Conservation (phyloP, 2,797 vertebrate genomes). For the Onychomys arenicola region DNA sequence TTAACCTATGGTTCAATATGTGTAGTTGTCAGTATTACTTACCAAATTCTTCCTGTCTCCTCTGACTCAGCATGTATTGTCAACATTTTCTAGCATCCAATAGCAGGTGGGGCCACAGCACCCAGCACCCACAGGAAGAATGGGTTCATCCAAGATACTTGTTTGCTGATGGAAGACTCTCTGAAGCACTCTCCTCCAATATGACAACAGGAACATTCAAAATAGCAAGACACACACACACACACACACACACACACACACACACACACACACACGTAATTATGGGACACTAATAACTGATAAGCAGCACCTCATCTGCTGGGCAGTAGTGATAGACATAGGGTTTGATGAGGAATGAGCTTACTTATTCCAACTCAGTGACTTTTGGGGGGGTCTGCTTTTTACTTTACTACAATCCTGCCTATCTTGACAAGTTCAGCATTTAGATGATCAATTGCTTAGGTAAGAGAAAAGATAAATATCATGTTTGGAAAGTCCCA, state of each 20-base stretch:
- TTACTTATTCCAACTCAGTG: background rate
- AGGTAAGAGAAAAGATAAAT: background rate
- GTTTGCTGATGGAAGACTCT: background rate
- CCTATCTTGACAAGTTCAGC: background rate
- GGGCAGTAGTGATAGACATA: background rate
- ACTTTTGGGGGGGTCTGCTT: background rate
- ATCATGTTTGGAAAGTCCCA: background rate
- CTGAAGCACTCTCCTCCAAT: background rate
- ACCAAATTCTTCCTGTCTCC: background rate
- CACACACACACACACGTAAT: too few species aligned
- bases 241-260: too few species aligned
- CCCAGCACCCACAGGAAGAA: background rate
- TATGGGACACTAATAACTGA: too few species aligned
- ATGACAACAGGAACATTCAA: background rate
- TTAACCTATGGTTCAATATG: background rate
- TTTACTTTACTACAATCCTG: fast-evolving
- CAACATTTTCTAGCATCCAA: background rate
- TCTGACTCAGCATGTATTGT: fast-evolving
- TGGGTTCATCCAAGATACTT: background rate
- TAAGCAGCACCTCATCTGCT: background rate
- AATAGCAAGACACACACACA: too few species aligned
- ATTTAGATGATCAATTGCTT: background rate
- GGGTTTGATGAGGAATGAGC: background rate
- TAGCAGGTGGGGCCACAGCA: fast-evolving
- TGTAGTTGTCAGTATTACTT: background rate